Evolutionary conservation across 1,140 invertebrate genomes (phyloP).

Genomic region (Drosophila albomicans): DNA sequence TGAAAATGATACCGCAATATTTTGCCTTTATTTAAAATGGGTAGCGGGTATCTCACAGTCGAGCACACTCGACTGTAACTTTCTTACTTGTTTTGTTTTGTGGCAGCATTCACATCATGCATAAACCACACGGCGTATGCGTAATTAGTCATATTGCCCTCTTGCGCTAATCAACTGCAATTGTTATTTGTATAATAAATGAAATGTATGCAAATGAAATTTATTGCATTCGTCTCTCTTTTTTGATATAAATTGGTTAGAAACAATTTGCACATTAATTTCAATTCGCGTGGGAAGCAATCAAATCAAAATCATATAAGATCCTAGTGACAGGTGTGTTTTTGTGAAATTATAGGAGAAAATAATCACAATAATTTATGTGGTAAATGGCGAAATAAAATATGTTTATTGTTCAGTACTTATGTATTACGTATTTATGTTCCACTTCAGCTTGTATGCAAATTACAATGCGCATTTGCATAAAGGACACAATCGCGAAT

Average conservation of each 20-base stretch:
- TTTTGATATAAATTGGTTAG: not conserved
- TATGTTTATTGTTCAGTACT: conserved; percentile 18
- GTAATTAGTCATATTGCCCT: conserved; percentile 63
- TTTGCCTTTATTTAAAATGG: too few relatives aligned
- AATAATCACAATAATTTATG: conserved; percentile 15
- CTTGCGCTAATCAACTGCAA: conserved; percentile 51
- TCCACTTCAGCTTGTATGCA: conserved; percentile 57
- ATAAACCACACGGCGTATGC: conserved; percentile 55
- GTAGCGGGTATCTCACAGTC: too few relatives aligned
- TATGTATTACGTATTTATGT: conserved; percentile 34
- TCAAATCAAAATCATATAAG: conserved; percentile 8
- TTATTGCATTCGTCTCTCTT: not conserved
- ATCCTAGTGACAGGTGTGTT: conserved; percentile 18
- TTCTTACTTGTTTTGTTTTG: too few relatives aligned
- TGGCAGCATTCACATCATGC: not conserved
- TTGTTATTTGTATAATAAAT: conserved; percentile 30
- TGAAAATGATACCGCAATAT: too few relatives aligned
- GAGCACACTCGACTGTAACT: too few relatives aligned
- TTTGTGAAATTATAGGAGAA: not conserved
- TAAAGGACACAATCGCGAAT: conserved; percentile 49
- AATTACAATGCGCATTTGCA: conserved; percentile 65
- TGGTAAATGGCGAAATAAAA: conserved; percentile 46
- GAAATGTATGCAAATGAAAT: conserved; percentile 4
- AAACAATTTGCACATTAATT: conserved; percentile 6
- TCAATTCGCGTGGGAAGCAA: not conserved